Evolutionary conservation across 2,888 invertebrate genomes (phyloP), one percentile per base, ranked within the genome.

Genomic region (Matsumyia berberina): DNA sequence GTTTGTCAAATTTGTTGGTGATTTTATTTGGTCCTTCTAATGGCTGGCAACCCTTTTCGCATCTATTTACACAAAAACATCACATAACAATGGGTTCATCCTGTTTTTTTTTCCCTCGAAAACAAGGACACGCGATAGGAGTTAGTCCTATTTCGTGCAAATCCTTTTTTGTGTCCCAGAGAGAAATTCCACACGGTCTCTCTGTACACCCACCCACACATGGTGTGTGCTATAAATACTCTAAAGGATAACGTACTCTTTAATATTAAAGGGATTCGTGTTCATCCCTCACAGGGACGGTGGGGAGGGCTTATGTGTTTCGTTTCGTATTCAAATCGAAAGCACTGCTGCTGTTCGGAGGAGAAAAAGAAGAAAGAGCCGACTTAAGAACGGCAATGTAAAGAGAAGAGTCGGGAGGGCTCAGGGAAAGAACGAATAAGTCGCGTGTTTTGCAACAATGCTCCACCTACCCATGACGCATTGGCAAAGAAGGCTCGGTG

Each of bases 41-140:
- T 83, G 66, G 83, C 73, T 83, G 66, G 83, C 73, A 85, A 85
- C 76, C 80, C 85, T 80, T 85, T 85, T 85, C 57, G 53, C 69
- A 74, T 79, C 72, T 83, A 77, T 72, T 51, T 57, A 67, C 80
- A 80, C 82, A 83, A 62, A 70, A 24, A 62, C 80, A 80, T 74
- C 74, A 74, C 74, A 85, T 69, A 85, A 85, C 85, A 85, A 80
- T 80, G 74, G 76, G 70, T 57, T 85, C 85, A 80, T 85, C 74
- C 70, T 76, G 85, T 80, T 85, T 85, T 66, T n/a, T n/a, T n/a
- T n/a, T n/a, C n/a, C 35, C 42, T 8, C 42, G 8, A 62, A 81
- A 76, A 70, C 37, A 76, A 81, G 74, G 62, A 49, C 60, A 81
- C 62, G 42, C 58, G 55, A 69, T 46, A 49, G 37, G 46, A 35